phyloP scores from a whole-genome alignment of 1,140 invertebrate genomes.

The Diorhabda sublineata region DNA sequence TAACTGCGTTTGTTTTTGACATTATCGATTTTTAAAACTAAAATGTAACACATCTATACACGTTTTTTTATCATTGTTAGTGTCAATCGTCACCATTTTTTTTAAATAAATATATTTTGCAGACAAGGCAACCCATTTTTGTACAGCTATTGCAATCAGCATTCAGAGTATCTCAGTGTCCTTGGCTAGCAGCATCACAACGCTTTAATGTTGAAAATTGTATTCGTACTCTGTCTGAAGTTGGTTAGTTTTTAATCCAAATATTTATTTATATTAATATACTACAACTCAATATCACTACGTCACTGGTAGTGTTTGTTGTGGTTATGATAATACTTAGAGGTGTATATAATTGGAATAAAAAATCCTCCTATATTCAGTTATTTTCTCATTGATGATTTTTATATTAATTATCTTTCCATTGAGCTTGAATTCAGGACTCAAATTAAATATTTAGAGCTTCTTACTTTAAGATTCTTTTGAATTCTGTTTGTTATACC shows the following conservation, averaged over 20 bases:
- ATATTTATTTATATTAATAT: background rate
- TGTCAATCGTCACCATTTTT: slow-evolving; percentile 1
- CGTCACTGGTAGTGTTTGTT: slow-evolving; percentile 1
- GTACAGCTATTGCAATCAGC: slow-evolving; percentile 88
- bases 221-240: slow-evolving; percentile 87
- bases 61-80: background rate
- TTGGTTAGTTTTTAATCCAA: slow-evolving; percentile 60
- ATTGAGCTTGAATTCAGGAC: too few relatives aligned
- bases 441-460: too few relatives aligned
- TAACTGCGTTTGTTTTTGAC: background rate
- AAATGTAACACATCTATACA: slow-evolving; percentile 1
- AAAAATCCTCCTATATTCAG: too few relatives aligned
- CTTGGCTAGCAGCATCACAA: slow-evolving; percentile 82
- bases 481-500: too few relatives aligned
- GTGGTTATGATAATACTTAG: too few relatives aligned
- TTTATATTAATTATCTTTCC: too few relatives aligned
- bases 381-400: too few relatives aligned
- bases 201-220: slow-evolving; percentile 92
- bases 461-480: too few relatives aligned
- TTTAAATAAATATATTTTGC: slow-evolving; percentile 35
- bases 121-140: slow-evolving; percentile 94
- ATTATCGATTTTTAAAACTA: background rate
- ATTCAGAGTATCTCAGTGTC: slow-evolving; percentile 85
- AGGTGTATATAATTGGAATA: too few relatives aligned
- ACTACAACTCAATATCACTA: slow-evolving; percentile 4